Evolutionary conservation across 2,113 vertebrate genomes (phyloP).

Genomic region (Lampris megalopsis): DNA sequence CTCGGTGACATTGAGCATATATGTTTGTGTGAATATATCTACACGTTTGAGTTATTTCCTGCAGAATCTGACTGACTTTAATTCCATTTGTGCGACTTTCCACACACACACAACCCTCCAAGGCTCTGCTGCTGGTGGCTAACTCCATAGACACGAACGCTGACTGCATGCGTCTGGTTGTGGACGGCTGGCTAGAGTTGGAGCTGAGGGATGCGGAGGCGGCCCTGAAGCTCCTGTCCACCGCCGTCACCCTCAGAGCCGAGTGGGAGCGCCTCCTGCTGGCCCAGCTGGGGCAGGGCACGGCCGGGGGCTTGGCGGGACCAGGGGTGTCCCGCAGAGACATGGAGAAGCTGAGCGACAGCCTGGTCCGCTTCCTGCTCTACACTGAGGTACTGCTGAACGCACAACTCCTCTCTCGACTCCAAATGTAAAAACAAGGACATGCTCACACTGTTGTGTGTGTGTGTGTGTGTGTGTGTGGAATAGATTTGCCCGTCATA

Average conservation of each 20-base stretch:
- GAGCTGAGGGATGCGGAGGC: conserved; percentile 68
- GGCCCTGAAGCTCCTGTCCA: conserved; percentile 81
- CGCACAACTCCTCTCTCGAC: not conserved
- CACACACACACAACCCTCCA: not conserved
- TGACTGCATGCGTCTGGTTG: conserved; percentile 88
- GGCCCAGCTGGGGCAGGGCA: conserved; percentile 75
- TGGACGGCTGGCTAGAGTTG: conserved; percentile 91
- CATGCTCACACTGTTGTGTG: not conserved
- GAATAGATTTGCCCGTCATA: too few relatives aligned
- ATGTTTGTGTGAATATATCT: not conserved
- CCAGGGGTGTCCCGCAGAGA: conserved; percentile 57
- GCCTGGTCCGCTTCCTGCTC: conserved; percentile 85
- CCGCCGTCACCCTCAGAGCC: conserved; percentile 79
- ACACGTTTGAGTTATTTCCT: not conserved
- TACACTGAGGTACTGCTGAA: conserved; percentile 80
- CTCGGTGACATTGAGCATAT: not conserved
- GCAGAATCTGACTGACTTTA: not conserved
- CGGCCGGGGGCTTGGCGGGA: rapidly evolving
- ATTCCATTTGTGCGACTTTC: not conserved
- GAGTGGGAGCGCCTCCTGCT: conserved; percentile 86
- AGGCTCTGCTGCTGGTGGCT: conserved; percentile 89
- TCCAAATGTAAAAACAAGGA: not conserved
- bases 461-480: too few relatives aligned
- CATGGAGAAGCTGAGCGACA: conserved; percentile 73
- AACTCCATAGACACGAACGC: conserved; percentile 88